phyloP scores from a whole-genome alignment of 1,140 invertebrate species.

The Mylabris phalerata region DNA sequence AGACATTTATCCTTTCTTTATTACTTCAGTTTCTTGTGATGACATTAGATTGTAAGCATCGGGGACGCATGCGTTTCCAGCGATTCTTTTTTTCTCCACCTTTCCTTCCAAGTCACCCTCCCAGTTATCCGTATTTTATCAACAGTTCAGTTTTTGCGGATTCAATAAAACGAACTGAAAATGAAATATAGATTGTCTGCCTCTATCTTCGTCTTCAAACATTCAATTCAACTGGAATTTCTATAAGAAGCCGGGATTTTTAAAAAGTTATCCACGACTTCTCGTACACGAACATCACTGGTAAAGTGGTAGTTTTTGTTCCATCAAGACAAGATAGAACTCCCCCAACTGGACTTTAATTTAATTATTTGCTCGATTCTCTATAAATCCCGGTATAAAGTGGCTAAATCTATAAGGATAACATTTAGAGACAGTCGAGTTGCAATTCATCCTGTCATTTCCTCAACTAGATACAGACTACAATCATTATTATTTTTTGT shows the following conservation, averaged over 20 bases:
- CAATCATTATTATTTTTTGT: background rate
- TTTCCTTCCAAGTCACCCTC: slow-evolving; percentile 6
- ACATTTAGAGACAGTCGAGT: too few relatives aligned
- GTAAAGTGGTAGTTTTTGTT: background rate
- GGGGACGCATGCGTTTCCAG: slow-evolving; percentile 6
- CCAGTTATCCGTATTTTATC: background rate
- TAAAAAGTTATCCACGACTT: slow-evolving; percentile 14
- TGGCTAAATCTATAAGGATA: too few relatives aligned
- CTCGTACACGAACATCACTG: background rate
- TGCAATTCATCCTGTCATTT: background rate
- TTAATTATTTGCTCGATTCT: background rate
- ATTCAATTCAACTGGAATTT: slow-evolving; percentile 18
- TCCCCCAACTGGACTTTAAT: background rate
- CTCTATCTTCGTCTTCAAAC: slow-evolving; percentile 4
- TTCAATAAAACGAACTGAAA: slow-evolving; percentile 21
- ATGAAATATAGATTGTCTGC: slow-evolving; percentile 22
- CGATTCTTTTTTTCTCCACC: background rate
- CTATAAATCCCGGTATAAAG: background rate
- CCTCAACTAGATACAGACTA: background rate
- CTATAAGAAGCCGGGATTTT: slow-evolving; percentile 15
- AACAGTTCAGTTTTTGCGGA: slow-evolving; percentile 16
- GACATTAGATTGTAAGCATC: background rate
- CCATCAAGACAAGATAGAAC: background rate
- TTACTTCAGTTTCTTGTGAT: slow-evolving; percentile 20
- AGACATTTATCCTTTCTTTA: slow-evolving; percentile 17